Conservation (phyloP, 2,797 vertebrate genomes). For the Corythornis leucogaster region DNA sequence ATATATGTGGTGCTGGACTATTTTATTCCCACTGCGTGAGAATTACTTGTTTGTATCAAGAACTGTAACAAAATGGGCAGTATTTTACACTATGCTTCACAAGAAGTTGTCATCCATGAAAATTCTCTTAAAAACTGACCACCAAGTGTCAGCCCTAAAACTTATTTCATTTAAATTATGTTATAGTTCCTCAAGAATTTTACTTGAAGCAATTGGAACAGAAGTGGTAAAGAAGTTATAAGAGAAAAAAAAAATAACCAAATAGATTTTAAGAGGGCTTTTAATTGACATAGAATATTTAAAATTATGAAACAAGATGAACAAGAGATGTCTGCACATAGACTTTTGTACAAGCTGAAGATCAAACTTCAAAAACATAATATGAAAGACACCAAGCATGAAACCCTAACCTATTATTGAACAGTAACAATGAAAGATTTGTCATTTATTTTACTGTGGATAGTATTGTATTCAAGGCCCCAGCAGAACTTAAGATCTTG, state of each 20-base stretch:
- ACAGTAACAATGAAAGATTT: background rate
- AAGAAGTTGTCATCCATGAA: background rate
- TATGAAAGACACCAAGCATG: background rate
- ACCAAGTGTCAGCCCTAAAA: background rate
- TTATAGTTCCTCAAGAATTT: background rate
- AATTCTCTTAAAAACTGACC: background rate
- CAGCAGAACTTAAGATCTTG: background rate
- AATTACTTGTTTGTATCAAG: background rate
- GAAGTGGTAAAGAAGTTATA: background rate
- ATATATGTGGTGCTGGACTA: background rate
- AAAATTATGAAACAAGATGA: background rate
- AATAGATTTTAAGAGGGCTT: background rate
- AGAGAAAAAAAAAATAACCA: background rate
- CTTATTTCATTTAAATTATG: background rate
- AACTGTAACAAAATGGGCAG: background rate
- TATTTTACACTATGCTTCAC: background rate
- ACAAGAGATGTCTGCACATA: background rate
- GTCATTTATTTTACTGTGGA: background rate
- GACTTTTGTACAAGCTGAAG: background rate
- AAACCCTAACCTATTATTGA: background rate
- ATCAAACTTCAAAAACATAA: background rate
- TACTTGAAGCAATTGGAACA: background rate
- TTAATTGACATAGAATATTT: background rate
- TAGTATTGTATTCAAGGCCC: background rate
- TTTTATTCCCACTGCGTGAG: background rate